Conservation (phyloP, 2,113 vertebrate genomes). For the Odobenus rosmarus region DNA sequence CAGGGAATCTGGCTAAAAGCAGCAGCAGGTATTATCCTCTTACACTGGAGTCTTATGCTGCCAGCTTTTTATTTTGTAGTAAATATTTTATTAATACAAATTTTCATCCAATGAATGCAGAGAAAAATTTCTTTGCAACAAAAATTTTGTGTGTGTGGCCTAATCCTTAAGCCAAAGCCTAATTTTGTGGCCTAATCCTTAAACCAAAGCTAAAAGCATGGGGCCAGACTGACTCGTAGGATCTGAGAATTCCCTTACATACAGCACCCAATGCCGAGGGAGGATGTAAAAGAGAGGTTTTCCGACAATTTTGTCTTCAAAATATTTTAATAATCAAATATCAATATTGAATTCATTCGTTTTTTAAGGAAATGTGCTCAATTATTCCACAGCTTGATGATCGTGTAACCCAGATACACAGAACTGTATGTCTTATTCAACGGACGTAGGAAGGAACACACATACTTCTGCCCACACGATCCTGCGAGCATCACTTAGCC, state of each 20-base stretch:
- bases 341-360: background rate
- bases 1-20: background rate
- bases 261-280: background rate
- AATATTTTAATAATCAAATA: conserved; percentile 33
- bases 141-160: background rate
- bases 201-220: conserved; percentile 22
- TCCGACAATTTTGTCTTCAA: background rate
- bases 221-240: background rate
- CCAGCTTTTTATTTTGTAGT: conserved; percentile 27
- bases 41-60: background rate
- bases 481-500: background rate
- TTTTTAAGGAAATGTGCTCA: background rate
- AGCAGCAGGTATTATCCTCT: background rate
- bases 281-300: background rate
- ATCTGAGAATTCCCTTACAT: background rate
- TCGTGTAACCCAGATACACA: background rate
- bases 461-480: background rate
- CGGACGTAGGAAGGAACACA: background rate
- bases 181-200: background rate
- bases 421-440: background rate
- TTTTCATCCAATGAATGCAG: conserved; percentile 3
- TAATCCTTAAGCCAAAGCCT: conserved; percentile 13
- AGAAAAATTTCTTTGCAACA: background rate
- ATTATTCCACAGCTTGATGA: background rate
- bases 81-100: conserved; percentile 24